These are phyloP conservation scores for Idris sp. DNA, from an alignment of 1,140 invertebrate genomes.

Conservation along the genomic window DNA sequence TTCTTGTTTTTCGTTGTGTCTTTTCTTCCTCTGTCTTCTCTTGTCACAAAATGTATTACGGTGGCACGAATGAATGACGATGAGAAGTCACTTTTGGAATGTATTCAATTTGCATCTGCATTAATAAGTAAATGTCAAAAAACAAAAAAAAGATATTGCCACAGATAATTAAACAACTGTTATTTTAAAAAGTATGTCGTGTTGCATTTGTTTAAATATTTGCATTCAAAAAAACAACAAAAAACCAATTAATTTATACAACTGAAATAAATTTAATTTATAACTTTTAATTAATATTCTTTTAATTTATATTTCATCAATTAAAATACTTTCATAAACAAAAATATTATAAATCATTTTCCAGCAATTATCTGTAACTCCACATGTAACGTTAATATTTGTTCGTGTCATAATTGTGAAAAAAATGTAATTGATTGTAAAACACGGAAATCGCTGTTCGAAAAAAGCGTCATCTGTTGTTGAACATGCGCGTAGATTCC, in stretches of 20 bases:
- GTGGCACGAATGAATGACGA: conserved; percentile 24
- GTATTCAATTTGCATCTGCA: conserved; percentile 19
- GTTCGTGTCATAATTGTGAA: neutral
- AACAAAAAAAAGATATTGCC: too few species aligned
- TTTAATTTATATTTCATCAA: too few species aligned
- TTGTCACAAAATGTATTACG: conserved; percentile 23
- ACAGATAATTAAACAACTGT: too few species aligned
- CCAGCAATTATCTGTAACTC: neutral
- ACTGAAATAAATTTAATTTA: too few species aligned
- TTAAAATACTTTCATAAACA: too few species aligned
- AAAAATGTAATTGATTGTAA: conserved; percentile 25
- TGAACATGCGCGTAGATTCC: conserved; percentile 66
- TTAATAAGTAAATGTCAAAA: too few species aligned
- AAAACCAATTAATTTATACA: too few species aligned
- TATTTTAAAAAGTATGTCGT: neutral
- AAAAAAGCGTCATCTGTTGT: conserved; percentile 29
- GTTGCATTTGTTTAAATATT: too few species aligned
- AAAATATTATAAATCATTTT: neutral
- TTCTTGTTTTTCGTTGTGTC: conserved; percentile 18
- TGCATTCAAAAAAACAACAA: too few species aligned
- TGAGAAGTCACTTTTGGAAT: conserved; percentile 17
- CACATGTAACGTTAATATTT: neutral
- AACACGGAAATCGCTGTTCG: conserved; percentile 12
- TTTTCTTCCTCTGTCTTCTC: conserved; percentile 13
- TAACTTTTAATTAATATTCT: too few species aligned